Evolutionary conservation across 37 sponge, comb jelly and placozoan species (phyloP), one percentile per base, ranked within the genome.

Genomic region (Tethya wilhelma): DNA sequence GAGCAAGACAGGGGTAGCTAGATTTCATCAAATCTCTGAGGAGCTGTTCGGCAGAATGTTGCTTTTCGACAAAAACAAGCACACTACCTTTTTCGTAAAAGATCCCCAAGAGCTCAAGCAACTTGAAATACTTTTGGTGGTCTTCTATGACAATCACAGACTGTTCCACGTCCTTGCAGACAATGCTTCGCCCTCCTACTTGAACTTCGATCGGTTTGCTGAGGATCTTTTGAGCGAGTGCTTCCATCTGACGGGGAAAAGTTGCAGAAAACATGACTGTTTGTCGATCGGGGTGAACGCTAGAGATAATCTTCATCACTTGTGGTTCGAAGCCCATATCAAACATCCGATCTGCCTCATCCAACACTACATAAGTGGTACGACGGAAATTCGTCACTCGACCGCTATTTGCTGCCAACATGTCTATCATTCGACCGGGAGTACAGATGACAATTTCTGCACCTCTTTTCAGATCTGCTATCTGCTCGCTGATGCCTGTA

Each of bases 321-420:
- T 98, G 99, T 6, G 99, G 99, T 77, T 98, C 99, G 78, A 98
- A 98, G 20, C 99, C 99, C 90, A 98, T 90, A 72, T 98, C 99
- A 80, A 98, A 98, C 99, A 98, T 98, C 0, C 99, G 75, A 82
- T 98, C 99, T 57, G 99, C 99, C 74, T 98, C 99, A 57, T 98
- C 99, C 53, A 98, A 66, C 37, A 98, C 99, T 2, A 96, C 78
- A 71, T 98, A 98, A 14, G 99, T 98, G 29, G 89, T 77, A 12
- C 99, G 80, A n/a, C 86, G 78, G 39, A 89, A 71, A 59, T 98
- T 98, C 9, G 99, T 98, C 12, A 98, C 99, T 29, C 87, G 69
- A 25, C 99, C 99, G 43, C 78, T 93, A 84, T 98, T 98, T 8
- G 94, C 99, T 2, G 95, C 88, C 68, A 98, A 79, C 93, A 98